Evolutionary conservation across 2,888 invertebrate genomes (phyloP).

Genomic region (Neelides folsomi): DNA sequence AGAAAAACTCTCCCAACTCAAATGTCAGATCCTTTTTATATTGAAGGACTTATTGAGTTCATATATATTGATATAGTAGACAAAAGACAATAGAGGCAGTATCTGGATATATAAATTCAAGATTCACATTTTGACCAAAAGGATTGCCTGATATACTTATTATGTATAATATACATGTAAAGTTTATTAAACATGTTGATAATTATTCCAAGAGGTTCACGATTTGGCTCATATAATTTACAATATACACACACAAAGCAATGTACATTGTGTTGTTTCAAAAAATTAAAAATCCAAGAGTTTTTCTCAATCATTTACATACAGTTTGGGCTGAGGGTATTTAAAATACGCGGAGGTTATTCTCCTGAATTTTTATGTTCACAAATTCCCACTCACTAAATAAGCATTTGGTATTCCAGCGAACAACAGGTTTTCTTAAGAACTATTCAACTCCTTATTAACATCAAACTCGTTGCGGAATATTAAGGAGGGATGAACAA

Average conservation of each 20-base stretch:
- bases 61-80: background rate
- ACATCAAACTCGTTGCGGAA: no score
- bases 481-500: no score
- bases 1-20: slow-evolving; percentile 11
- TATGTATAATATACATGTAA: no score
- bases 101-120: background rate
- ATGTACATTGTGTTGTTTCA: slow-evolving; percentile 2
- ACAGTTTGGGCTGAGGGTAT: background rate
- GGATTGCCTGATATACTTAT: slow-evolving; percentile 8
- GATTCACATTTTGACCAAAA: slow-evolving; percentile 11
- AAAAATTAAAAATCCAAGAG: slow-evolving; percentile 7
- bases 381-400: no score
- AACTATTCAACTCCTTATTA: no score
- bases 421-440: no score
- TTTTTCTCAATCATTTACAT: slow-evolving; percentile 12
- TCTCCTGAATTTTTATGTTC: no score
- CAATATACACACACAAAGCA: slow-evolving; percentile 3
- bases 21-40: background rate
- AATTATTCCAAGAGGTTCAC: no score
- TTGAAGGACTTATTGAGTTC: background rate
- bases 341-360: no score
- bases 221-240: background rate
- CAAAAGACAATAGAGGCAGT: background rate
- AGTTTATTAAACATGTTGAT: no score
- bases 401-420: no score